Conservation (phyloP, 2,113 vertebrate species). For the Pristiophorus japonicus region DNA sequence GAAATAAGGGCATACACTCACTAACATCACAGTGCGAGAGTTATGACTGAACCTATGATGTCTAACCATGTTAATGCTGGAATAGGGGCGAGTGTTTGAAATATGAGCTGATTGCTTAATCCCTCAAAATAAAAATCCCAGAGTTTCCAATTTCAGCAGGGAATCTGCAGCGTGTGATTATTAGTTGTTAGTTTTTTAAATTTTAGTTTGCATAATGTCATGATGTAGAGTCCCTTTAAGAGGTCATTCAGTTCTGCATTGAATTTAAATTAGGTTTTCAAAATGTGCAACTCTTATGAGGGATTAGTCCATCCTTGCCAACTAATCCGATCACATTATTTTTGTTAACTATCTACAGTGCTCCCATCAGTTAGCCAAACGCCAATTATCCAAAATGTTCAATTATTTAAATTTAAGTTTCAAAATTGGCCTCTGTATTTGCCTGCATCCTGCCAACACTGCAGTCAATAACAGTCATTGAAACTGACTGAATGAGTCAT, state of each 20-base stretch:
- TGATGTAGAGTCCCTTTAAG: not conserved
- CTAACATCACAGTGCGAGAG: not conserved
- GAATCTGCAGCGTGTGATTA: not conserved
- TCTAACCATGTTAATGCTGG: not conserved
- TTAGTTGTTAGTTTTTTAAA: not conserved
- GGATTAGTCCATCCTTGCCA: not conserved
- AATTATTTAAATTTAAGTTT: slow-evolving; percentile 24
- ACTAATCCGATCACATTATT: not conserved
- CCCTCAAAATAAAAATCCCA: not conserved
- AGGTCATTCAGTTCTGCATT: not conserved
- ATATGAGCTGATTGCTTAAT: not conserved
- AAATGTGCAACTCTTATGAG: not conserved
- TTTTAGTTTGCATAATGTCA: not conserved
- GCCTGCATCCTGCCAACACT: not conserved
- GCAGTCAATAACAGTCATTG: slow-evolving; percentile 7
- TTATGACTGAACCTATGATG: not conserved
- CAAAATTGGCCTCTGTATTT: slow-evolving; percentile 13
- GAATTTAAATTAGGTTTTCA: not conserved
- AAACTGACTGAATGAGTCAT: slow-evolving; percentile 11
- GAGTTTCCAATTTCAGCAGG: not conserved
- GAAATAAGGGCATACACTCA: not conserved
- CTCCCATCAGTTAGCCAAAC: slow-evolving; percentile 20
- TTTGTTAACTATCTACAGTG: not conserved
- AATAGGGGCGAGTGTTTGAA: not conserved
- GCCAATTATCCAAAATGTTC: slow-evolving; percentile 24